Conservation (phyloP, 2,888 invertebrate genomes). For the Zaprionus lineosus region DNA sequence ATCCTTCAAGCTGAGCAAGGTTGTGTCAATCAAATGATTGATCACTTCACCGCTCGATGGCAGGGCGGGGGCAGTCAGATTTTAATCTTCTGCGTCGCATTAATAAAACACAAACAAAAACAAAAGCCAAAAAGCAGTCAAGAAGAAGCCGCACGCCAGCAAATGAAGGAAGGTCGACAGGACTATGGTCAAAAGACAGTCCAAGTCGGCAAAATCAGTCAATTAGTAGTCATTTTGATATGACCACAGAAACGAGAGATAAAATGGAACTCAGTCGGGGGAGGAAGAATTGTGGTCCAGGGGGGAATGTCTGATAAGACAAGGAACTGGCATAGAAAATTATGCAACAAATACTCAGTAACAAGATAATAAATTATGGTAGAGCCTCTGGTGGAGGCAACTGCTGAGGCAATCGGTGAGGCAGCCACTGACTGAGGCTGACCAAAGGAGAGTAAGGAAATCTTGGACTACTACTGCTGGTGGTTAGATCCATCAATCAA, state of each 20-base stretch:
- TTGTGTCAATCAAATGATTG: constrained; percentile 73
- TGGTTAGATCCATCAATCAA: constrained; percentile 64
- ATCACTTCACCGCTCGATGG: constrained; percentile 58
- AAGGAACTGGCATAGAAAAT: constrained; percentile 50
- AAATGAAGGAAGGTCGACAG: neutral
- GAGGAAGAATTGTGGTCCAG: neutral
- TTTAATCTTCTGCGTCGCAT: constrained; percentile 63
- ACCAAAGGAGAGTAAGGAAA: constrained; percentile 24
- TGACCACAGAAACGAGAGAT: constrained; percentile 31
- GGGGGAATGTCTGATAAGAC: constrained; percentile 25
- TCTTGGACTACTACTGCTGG: constrained; percentile 30
- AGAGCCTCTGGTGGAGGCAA: constrained; percentile 7
- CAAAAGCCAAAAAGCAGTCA: constrained; percentile 16
- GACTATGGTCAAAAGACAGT: neutral
- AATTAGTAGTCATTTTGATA: constrained; percentile 70
- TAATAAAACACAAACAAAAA: constrained; percentile 60
- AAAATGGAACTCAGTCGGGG: neutral
- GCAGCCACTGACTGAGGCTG: constrained; percentile 1
- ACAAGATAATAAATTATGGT: constrained; percentile 65
- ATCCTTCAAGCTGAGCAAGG: constrained; percentile 56
- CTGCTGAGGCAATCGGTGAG: constrained; percentile 14
- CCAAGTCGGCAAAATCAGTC: constrained; percentile 52
- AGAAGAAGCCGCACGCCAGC: constrained; percentile 11
- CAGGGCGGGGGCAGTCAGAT: constrained; percentile 35
- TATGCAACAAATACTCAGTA: constrained; percentile 64